These are phyloP conservation scores for Lanistes nyassanus DNA, from an alignment of 1,140 invertebrate genomes.

Conservation along the genomic window DNA sequence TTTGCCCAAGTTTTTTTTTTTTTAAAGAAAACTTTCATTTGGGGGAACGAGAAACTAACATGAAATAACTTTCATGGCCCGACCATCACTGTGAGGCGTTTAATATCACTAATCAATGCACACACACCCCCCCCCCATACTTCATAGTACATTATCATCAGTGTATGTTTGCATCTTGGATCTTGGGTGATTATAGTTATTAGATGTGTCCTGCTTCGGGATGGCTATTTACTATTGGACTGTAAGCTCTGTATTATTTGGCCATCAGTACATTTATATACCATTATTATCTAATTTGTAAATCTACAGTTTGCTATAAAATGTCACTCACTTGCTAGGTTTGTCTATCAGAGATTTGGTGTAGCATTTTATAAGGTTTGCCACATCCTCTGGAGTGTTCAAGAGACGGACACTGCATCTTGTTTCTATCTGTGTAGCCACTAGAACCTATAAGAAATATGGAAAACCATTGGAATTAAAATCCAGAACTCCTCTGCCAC, in stretches of 20 bases:
- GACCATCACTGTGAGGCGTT: neutral
- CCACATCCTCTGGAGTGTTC: conserved; percentile 16
- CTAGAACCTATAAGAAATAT: neutral
- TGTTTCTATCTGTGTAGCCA: conserved; percentile 16
- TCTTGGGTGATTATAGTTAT: too few relatives aligned
- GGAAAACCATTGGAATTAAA: too few relatives aligned
- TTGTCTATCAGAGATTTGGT: conserved; percentile 18
- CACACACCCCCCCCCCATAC: too few relatives aligned
- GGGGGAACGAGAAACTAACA: neutral
- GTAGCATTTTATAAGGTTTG: conserved; percentile 16
- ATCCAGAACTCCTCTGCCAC: too few relatives aligned
- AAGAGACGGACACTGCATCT: conserved; percentile 8
- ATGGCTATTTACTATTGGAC: too few relatives aligned
- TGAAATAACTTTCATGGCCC: neutral
- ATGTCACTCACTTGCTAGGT: conserved; percentile 17
- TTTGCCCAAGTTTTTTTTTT: too few relatives aligned
- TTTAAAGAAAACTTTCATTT: neutral
- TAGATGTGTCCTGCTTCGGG: too few relatives aligned
- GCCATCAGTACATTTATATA: neutral
- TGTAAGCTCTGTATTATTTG: too few relatives aligned
- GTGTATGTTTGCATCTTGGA: too few relatives aligned
- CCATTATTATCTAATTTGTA: neutral
- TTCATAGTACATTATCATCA: too few relatives aligned
- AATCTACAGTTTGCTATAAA: neutral
- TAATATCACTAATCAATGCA: neutral